Base-by-base conservation (phyloP, 2,888 invertebrate genomes). In the Tachina lurida region DNA sequence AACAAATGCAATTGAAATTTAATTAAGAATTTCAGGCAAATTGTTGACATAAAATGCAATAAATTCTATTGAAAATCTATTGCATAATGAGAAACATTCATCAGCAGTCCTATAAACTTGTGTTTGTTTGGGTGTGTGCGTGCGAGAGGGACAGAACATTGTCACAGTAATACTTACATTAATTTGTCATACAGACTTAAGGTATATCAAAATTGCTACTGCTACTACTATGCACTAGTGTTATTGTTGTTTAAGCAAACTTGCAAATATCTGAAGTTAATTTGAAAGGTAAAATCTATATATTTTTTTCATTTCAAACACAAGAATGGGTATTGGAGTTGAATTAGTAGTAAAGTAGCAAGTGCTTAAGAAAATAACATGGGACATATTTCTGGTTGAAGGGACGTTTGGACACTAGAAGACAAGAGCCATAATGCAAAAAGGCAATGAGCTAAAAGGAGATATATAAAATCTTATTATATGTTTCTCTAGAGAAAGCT, bases 11-110 rank as follows among this genome's bases (percentile, higher is more conserved):
- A 83, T 77, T 77, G 67, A 77, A 83, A 77, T 77, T 83, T 83
- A 83, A 83, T 83, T 83, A 77, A 73, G 77, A 78, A 73, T 78
- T 83, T 73, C 60, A 65, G 77, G 73, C 73, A 78, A 83, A 78
- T 73, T 83, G 83, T 74, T 68, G 77, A 78, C 83, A 83, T 76
- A 73, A 31, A 78, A 78, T 65, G 22, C 73, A 73, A 77, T 77
- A 78, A 83, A 71, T 71, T 73, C 56, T 47, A 54, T 45, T 2
- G 62, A 43, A 74, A 74, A 74, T 74, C 62, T 63, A 71, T 54
- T 45, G 63, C 31, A 68, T 65, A 31, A 13, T 62, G 13, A 17
- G 17, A 60, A 60, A 31, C 49, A 62, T 62, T 9, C 62, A 62
- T 49, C 39, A 39, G 39, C 17, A 4, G 2, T 10, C 12, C 4